A percentile compares a stretch with the other conserved stretches of the same genome.
Conservation (phyloP, 2,797 vertebrate genomes). For the Cottoperca gobio region DNA sequence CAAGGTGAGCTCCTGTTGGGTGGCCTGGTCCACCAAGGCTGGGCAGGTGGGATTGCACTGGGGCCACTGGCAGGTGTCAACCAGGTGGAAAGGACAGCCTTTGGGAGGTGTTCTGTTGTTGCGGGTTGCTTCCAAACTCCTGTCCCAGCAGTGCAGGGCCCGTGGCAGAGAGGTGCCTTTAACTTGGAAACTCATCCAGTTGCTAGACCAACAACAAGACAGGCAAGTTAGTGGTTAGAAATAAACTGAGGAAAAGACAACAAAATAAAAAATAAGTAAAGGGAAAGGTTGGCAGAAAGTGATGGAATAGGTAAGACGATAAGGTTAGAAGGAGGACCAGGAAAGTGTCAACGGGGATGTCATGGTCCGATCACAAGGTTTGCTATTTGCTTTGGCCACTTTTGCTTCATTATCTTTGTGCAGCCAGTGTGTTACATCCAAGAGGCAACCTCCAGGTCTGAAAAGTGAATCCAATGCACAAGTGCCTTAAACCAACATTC, state of each 20-base stretch:
- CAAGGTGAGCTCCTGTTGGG: slow-evolving; percentile 87
- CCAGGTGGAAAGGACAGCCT: slow-evolving; percentile 87
- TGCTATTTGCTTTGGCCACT: slow-evolving; percentile 13
- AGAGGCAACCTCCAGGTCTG: too few species aligned
- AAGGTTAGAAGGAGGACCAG: neutral
- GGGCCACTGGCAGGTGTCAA: slow-evolving; percentile 88
- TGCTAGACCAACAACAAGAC: slow-evolving; percentile 71
- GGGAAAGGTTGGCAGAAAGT: neutral
- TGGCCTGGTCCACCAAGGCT: slow-evolving; percentile 83
- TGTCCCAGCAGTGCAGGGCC: slow-evolving; percentile 90
- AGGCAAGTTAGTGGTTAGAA: neutral
- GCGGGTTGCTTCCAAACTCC: slow-evolving; percentile 85
- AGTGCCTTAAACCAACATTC: too few species aligned
- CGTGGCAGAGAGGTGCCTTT: slow-evolving; percentile 85
- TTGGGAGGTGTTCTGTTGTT: slow-evolving; percentile 83
- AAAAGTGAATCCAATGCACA: too few species aligned
- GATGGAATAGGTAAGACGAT: neutral
- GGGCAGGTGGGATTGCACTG: slow-evolving; percentile 92
- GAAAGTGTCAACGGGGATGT: neutral
- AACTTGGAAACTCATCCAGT: slow-evolving; percentile 88
- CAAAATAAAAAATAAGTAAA: neutral
- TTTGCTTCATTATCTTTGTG: slow-evolving; percentile 15
- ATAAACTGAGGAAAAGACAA: neutral
- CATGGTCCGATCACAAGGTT: slow-evolving; percentile 10
- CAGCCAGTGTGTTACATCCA: slow-evolving; percentile 2